Percentiles rank a stretch among this genome's conserved stretches.
phyloP scores from a whole-genome alignment of 2,113 vertebrate genomes.

The Pristiophorus japonicus region DNA sequence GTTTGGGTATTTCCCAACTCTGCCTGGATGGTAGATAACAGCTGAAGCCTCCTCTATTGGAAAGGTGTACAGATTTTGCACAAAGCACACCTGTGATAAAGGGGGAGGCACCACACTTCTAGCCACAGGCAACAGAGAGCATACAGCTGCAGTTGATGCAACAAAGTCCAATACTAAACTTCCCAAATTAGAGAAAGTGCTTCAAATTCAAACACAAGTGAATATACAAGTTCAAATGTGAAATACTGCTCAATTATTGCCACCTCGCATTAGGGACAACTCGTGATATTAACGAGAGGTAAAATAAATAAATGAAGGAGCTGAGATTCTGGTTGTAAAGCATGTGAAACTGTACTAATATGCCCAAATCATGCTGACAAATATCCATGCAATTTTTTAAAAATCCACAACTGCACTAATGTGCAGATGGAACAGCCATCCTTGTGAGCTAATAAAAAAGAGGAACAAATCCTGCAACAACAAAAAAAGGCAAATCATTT shows the following conservation, averaged over 20 bases:
- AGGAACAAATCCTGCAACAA: background rate
- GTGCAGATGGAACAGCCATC: background rate
- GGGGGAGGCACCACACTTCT: no score
- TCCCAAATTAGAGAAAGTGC: background rate
- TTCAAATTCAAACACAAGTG: background rate
- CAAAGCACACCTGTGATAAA: no score
- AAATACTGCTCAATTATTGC: background rate
- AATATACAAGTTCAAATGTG: background rate
- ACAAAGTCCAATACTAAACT: background rate
- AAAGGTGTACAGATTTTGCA: background rate
- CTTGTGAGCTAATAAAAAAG: background rate
- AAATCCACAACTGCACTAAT: background rate
- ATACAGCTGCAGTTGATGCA: background rate
- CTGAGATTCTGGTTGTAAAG: background rate
- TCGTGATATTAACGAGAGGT: background rate
- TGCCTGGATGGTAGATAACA: constrained; percentile 1
- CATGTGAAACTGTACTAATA: background rate
- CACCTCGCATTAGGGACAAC: background rate
- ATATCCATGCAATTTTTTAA: background rate
- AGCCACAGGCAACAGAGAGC: background rate
- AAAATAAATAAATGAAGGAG: background rate
- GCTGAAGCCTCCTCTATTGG: background rate
- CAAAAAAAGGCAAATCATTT: background rate
- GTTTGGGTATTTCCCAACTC: constrained; percentile 31
- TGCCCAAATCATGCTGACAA: background rate